Percentiles rank a stretch among this genome's conserved stretches.
Conservation (phyloP, 2,797 vertebrate species). For the Hemitrygon akajei region DNA sequence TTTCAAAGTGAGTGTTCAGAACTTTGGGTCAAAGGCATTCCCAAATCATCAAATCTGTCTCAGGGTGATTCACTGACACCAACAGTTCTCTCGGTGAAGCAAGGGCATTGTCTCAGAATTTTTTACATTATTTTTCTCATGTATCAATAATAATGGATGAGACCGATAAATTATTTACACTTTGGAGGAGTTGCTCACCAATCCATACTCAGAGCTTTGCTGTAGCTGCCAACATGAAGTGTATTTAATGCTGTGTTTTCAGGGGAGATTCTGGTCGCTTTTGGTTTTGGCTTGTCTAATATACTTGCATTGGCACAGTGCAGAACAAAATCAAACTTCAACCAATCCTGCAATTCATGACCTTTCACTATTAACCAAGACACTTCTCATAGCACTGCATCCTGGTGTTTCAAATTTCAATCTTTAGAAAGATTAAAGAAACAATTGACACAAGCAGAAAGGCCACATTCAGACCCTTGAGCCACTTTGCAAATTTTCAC, state of each 20-base stretch:
- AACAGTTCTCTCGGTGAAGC: neutral
- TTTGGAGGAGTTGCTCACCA: neutral
- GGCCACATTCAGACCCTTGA: neutral
- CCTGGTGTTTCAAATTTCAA: neutral
- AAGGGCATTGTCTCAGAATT: neutral
- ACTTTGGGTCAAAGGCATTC: neutral
- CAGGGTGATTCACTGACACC: conserved; percentile 20
- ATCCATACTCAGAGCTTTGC: neutral
- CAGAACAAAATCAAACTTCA: neutral
- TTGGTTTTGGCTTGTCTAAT: neutral
- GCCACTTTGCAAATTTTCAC: neutral
- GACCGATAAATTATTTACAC: neutral
- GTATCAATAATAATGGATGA: neutral
- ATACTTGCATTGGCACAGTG: neutral
- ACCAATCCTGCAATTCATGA: no score
- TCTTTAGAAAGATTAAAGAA: neutral
- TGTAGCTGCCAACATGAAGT: neutral
- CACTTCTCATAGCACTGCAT: neutral
- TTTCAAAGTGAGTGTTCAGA: neutral
- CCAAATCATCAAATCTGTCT: conserved; percentile 5
- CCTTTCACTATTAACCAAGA: neutral
- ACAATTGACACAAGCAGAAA: neutral
- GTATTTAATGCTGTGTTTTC: neutral
- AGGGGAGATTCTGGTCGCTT: neutral
- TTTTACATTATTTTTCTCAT: neutral